These are phyloP conservation scores for Pygoscelis antarcticus DNA, from an alignment of 2,113 vertebrate species.

Conservation along the genomic window DNA sequence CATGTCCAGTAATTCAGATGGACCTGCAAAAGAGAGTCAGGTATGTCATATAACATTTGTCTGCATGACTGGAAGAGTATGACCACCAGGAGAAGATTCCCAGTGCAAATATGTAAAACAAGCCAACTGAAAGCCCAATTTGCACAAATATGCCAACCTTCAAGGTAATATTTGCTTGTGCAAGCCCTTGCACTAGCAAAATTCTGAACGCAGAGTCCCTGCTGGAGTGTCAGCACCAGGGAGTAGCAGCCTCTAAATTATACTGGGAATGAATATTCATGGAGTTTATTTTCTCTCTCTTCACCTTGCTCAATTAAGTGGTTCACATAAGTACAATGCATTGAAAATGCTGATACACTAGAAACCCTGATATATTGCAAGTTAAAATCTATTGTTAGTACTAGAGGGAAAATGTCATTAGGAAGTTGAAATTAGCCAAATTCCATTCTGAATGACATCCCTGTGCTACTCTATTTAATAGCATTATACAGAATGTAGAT, in stretches of 20 bases:
- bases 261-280: conserved; percentile 60
- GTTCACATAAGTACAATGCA: conserved; percentile 12
- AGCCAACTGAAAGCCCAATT: neutral
- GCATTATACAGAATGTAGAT: conserved; percentile 17
- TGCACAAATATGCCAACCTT: neutral
- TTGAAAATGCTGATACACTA: conserved; percentile 26
- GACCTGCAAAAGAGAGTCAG: conserved; percentile 77
- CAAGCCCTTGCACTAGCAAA: neutral
- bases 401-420: conserved; percentile 47
- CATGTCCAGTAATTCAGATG: conserved; percentile 89
- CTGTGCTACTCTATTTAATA: conserved; percentile 24
- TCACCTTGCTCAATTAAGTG: conserved; percentile 57
- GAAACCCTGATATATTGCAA: conserved; percentile 32
- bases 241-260: conserved; percentile 7
- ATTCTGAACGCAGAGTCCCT: neutral
- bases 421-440: conserved; percentile 63
- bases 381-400: conserved; percentile 41
- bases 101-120: neutral
- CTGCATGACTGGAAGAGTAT: neutral
- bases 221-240: neutral
- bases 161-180: neutral
- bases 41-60: neutral
- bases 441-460: conserved; percentile 47
- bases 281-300: conserved; percentile 44
- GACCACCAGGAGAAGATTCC: neutral